These are phyloP conservation scores for Caradrina kadenii DNA, from an alignment of 2,888 invertebrate genomes.

Conservation along the genomic window DNA sequence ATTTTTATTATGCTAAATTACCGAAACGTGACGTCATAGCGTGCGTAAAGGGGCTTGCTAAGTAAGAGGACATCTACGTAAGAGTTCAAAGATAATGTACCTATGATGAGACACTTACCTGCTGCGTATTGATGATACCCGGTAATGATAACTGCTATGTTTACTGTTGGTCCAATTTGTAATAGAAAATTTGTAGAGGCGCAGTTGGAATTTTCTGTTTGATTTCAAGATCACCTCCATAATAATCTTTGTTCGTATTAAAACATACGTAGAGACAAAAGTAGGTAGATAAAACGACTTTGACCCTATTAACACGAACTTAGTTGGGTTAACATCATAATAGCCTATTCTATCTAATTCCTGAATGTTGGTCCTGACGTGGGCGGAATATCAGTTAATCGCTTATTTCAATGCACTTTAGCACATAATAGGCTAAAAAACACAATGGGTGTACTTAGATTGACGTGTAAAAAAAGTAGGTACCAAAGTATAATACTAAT, in stretches of 20 bases:
- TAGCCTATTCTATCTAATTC: too few relatives aligned
- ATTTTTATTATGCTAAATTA: not conserved
- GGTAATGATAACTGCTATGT: conserved; percentile 1
- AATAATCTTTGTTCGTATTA: not conserved
- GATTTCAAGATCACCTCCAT: not conserved
- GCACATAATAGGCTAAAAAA: too few relatives aligned
- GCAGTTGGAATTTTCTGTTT: not conserved
- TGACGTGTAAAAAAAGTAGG: too few relatives aligned
- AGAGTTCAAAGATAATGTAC: conserved; percentile 20
- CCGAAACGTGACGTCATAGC: conserved; percentile 13
- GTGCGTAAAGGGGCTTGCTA: not conserved
- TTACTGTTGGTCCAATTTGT: not conserved
- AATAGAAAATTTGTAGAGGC: conserved; percentile 7
- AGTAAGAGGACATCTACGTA: conserved; percentile 27
- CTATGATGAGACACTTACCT: conserved; percentile 2
- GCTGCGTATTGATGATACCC: conserved; percentile 20
- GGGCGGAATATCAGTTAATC: too few relatives aligned
- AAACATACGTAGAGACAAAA: too few relatives aligned
- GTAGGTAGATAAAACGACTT: too few relatives aligned
- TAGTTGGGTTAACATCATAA: too few relatives aligned
- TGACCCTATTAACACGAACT: too few relatives aligned
- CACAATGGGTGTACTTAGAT: too few relatives aligned
- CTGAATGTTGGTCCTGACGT: too few relatives aligned
- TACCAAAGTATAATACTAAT: not conserved
- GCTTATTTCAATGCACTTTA: too few relatives aligned